Evolutionary conservation across 2,113 vertebrate genomes (phyloP), one percentile per base, ranked within the genome.

Genomic region (Poecile atricapillus): DNA sequence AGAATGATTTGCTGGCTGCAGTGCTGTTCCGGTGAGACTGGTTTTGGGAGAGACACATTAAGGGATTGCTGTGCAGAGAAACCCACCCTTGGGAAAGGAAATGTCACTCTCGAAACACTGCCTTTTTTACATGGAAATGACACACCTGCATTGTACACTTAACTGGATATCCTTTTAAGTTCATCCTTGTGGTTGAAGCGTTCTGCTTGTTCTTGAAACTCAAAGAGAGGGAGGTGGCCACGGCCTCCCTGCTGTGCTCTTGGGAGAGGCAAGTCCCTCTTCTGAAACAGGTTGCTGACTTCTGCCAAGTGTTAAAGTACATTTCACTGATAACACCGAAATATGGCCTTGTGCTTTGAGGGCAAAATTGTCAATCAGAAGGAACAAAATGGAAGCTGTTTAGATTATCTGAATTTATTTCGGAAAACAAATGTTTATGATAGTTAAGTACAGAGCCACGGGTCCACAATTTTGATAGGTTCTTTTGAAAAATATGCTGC

Each of bases 241-340:
- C 3, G 1, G 14, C 59, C 1, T 0, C 16, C 27, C 11, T 4
- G 1, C 27, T 2, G 2, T 35, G 35, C 37, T 69, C 37, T 20
- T 64, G 23, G 50, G 33, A 85, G 22, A 60, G 8, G 13, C 41
- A 73, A 83, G 25, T 30, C 11, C 49, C 44, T 64, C 13, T 85
- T 87, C 44, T 85, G 70, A 47, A 76, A 53, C 17, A 80, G 53
- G 53, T 53, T 2, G 0, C 41, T 83, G 50, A 52, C 63, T 78
- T 82, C 63, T 73, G 25, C 53, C 11, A 53, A 58, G 41, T 35
- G 10, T 59, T 89, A 37, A 76, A 83, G 59, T 68, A 41, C 7
- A 33, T 37, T 52, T 89, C 37, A n/a, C 14, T 60, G 64, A 75
- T 39, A 67, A 37, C 12, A 15, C 33, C 80, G 67, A 77, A 80